Conservation (phyloP, 2,888 invertebrate genomes). For the Pammene aurita region DNA sequence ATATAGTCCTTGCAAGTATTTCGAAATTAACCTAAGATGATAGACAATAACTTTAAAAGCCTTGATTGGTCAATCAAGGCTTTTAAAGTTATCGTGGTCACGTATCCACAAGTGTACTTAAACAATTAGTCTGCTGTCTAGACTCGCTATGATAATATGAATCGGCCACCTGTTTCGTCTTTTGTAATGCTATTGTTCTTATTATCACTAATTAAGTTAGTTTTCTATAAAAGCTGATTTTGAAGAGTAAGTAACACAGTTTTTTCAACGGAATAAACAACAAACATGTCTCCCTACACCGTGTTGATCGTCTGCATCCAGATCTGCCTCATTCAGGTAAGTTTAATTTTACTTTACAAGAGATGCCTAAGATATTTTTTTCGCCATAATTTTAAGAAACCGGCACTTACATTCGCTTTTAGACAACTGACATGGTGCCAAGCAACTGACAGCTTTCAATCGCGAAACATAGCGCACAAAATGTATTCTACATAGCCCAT, state of each 20-base stretch:
- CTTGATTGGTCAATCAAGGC: too few species aligned
- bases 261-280: constrained; percentile 21
- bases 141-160: not conserved
- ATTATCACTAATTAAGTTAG: not conserved
- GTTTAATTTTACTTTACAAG: too few species aligned
- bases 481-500: too few species aligned
- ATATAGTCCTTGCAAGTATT: constrained; percentile 11
- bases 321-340: constrained; percentile 56
- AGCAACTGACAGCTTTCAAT: too few species aligned
- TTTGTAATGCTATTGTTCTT: constrained; percentile 12
- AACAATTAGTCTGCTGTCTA: not conserved
- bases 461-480: too few species aligned
- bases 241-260: constrained; percentile 9
- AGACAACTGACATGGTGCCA: too few species aligned
- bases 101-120: not conserved
- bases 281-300: constrained; percentile 52
- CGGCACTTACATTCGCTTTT: too few species aligned
- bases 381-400: too few species aligned
- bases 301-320: constrained; percentile 55
- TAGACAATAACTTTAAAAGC: not conserved
- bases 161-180: constrained; percentile 2
- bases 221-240: not conserved
- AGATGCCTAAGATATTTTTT: too few species aligned
- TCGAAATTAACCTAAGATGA: not conserved
- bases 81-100: too few species aligned